These are phyloP conservation scores for Strongylocentrotus purpuratus DNA, from an alignment of 35 echinoderm and acorn worm species.

Conservation along the genomic window DNA sequence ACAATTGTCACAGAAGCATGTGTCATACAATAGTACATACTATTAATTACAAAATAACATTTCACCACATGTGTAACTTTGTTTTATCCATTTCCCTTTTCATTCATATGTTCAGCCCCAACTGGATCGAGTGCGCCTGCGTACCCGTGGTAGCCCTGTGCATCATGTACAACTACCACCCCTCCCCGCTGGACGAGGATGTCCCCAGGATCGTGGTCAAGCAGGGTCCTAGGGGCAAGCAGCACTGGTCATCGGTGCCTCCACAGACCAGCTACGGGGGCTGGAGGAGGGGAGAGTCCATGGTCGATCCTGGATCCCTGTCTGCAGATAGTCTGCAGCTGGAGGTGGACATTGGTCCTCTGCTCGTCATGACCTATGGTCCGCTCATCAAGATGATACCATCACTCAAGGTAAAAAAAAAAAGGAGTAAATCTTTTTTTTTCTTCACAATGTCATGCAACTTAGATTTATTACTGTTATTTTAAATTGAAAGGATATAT, in stretches of 20 bases:
- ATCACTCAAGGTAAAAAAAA: conserved; percentile 78
- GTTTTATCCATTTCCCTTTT: neutral
- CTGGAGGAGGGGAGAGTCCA: conserved; percentile 53
- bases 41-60: too few species aligned
- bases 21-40: too few species aligned
- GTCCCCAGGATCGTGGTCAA: conserved; percentile 68
- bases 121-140: conserved; percentile 87
- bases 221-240: conserved; percentile 43
- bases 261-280: conserved; percentile 67
- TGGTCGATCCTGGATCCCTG: conserved; percentile 64
- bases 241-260: conserved; percentile 44
- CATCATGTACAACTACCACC: conserved; percentile 84
- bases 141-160: conserved; percentile 78
- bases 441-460: too few species aligned
- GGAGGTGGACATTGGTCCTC: conserved; percentile 90
- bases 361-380: conserved; percentile 81
- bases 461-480: too few species aligned
- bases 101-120: neutral
- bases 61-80: too few species aligned
- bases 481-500: too few species aligned
- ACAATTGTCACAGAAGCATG: too few species aligned
- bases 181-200: conserved; percentile 78
- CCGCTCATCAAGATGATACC: conserved; percentile 65
- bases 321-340: conserved; percentile 73
- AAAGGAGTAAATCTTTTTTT: too few species aligned